phyloP scores from a whole-genome alignment of 2,888 invertebrate genomes.

The Plutella xylostella region DNA sequence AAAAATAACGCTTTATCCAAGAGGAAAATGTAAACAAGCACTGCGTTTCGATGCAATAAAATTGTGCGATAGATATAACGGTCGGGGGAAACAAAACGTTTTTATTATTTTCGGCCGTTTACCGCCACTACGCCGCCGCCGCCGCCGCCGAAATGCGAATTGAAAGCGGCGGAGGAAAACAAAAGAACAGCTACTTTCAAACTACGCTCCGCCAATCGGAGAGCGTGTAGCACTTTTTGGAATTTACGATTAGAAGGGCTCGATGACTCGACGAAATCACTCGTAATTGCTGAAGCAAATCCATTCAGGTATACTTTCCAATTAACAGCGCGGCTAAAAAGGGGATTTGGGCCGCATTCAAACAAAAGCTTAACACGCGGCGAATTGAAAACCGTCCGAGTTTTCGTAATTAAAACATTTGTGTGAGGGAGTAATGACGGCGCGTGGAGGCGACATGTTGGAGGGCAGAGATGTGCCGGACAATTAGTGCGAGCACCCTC shows the following conservation, averaged over 20 bases:
- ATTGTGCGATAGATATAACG: too few relatives aligned
- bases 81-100: too few relatives aligned
- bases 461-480: conserved; percentile 24
- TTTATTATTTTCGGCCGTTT: too few relatives aligned
- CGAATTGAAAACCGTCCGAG: conserved; percentile 34
- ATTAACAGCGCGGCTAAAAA: conserved; percentile 33
- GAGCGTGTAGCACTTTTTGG: not conserved
- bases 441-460: conserved; percentile 28
- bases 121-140: too few relatives aligned
- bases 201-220: too few relatives aligned
- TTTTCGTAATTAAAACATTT: conserved; percentile 40
- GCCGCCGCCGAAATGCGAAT: too few relatives aligned
- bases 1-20: too few relatives aligned
- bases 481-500: conserved; percentile 52
- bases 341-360: conserved; percentile 29
- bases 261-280: not conserved
- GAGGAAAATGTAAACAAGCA: too few relatives aligned
- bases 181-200: too few relatives aligned
- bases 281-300: conserved; percentile 1
- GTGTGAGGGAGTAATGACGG: conserved; percentile 23
- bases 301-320: conserved; percentile 20
- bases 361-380: conserved; percentile 32
- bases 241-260: not conserved
- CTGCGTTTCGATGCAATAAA: too few relatives aligned
- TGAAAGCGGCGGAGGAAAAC: not conserved